Base-by-base conservation (phyloP, 2,797 vertebrate species). In the Anabacerthia variegaticeps region DNA sequence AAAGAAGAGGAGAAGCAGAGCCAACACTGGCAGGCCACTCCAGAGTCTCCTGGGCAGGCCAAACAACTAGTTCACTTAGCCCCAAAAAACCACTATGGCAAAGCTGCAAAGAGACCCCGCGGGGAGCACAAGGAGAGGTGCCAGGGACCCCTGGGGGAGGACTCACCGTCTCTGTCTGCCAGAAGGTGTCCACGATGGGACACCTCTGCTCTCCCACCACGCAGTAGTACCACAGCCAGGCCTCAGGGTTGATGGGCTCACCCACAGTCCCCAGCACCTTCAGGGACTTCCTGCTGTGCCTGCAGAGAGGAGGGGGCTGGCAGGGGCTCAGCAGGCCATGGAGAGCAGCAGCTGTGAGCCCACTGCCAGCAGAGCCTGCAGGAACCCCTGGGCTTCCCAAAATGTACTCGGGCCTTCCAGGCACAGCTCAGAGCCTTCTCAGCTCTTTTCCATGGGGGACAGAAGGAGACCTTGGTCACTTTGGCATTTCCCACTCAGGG, bases 161-260 rank as follows among this genome's bases (percentile, higher is more conserved):
- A 97, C 98, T 97, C 77, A 99, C 99, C 5, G 99, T 99, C 97
- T 99, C 99, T 2, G 99, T 99, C 97, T 99, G 99, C 99, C 99
- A 99, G 98, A 99, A 99, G 2, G 99, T 99, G 97, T 99, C 99
- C 56, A 99, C 99, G 3, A 99, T 97, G 12, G 99, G 98, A 93
- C 99, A 99, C 88, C 98, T 97, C 95, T 98, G 98, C 39, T 99
- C 99, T 51, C 99, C 99, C 89, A 99, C 99, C 90, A 99, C 99
- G 0, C 10, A 98, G 97, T 99, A 98, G 98, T 99, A 99, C 99
- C 99, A 99, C 65, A 99, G 98, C 99, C 99, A 99, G 87, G 99
- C 99, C 97, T 99, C 99, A 0, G 99, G 99, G 97, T 99, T 99
- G 96, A 99, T 99, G 92, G 99, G 99, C 94, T 99, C 99, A 1